Evolutionary conservation across 35 echinoderm and acorn worm species (phyloP), one percentile per base, ranked within the genome.

Genomic region (Hemicentrotus pulcherrimus): DNA sequence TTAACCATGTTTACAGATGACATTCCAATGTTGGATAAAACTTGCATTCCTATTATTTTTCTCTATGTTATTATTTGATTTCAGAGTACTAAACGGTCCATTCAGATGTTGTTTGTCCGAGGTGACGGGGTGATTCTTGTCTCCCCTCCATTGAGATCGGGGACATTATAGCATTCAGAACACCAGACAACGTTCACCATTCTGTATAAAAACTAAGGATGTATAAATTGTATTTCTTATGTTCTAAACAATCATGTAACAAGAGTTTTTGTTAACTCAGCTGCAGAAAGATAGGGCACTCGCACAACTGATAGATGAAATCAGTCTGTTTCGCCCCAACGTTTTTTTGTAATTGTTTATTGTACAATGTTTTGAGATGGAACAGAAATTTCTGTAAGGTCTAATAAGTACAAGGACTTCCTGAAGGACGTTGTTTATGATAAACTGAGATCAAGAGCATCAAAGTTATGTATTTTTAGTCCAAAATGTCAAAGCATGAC

Each of bases 91-190:
- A 99, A 96, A 61, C 95, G 98, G 91, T 97, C 86, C 28, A 97
- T 99, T 91, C 95, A 96, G 48, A 99, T 99, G 98, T 86, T 99
- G 52, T 99, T 99, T 97, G 98, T 99, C 19, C 55, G 98, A 86
- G 98, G 98, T 61, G 98, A 99, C 96, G 98, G 98, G 22, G 98
- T 99, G 31, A 99, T 99, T 58, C 92, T 99, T 15, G 98, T 99
- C 31, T 99, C 98, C 59, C 98, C 98, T 15, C 98, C 98, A 95
- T 91, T 97, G 19, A 92, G 98, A 96, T 95, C 97, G 86, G 98
- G 97, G 78, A 95, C 97, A 28, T 91, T 97, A 87, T 99, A 97
- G 95, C 91, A 90, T 78, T 78, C 28, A 22, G 19, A 28, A 78
- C 28, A n/a, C n/a, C 65, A 78, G 65, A 78, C 19, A 78, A 1